Percentiles rank a stretch among this genome's conserved stretches.
phyloP scores from a whole-genome alignment of 2,888 invertebrate species.

The Brassicogethes aeneus region DNA sequence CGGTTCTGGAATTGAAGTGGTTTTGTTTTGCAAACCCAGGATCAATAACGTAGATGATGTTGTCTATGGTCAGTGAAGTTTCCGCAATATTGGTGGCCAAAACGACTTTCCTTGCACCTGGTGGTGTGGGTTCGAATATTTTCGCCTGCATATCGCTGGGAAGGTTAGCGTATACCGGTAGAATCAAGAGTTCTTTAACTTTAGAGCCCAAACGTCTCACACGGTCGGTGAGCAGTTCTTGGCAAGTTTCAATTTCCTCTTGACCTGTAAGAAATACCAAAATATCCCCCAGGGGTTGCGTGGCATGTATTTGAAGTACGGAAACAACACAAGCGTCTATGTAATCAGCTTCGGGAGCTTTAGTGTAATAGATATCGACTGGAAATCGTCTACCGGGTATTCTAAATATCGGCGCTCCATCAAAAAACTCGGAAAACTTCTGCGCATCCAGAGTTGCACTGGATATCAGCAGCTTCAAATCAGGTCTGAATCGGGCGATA shows the following conservation, averaged over 20 bases:
- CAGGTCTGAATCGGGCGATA: constrained; percentile 79
- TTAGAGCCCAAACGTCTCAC: constrained; percentile 87
- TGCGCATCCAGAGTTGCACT: constrained; percentile 97
- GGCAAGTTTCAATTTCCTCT: constrained; percentile 85
- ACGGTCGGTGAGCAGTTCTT: constrained; percentile 82
- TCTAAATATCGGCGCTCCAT: constrained; percentile 94
- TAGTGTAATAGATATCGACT: constrained; percentile 97
- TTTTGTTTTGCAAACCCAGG: constrained; percentile 99
- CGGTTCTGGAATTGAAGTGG: constrained; percentile 94
- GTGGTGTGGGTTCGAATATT: constrained; percentile 97
- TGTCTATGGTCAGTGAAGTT: constrained; percentile 97
- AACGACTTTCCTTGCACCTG: constrained; percentile 92
- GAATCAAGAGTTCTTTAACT: constrained; percentile 82
- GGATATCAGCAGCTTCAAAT: constrained; percentile 92
- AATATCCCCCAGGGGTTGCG: constrained; percentile 92
- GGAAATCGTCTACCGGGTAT: constrained; percentile 94
- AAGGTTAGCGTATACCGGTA: constrained; percentile 96
- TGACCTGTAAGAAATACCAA: constrained; percentile 94
- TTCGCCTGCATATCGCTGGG: constrained; percentile 99
- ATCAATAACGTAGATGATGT: constrained; percentile 97
- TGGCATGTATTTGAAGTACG: constrained; percentile 95
- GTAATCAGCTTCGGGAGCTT: constrained; percentile 98
- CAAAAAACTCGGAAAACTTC: constrained; percentile 97
- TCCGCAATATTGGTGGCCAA: constrained; percentile 99
- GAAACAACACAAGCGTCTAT: constrained; percentile 97